These are phyloP conservation scores for Phylloscopus trochiloides DNA, from an alignment of 2,113 vertebrate species.

Conservation along the genomic window DNA sequence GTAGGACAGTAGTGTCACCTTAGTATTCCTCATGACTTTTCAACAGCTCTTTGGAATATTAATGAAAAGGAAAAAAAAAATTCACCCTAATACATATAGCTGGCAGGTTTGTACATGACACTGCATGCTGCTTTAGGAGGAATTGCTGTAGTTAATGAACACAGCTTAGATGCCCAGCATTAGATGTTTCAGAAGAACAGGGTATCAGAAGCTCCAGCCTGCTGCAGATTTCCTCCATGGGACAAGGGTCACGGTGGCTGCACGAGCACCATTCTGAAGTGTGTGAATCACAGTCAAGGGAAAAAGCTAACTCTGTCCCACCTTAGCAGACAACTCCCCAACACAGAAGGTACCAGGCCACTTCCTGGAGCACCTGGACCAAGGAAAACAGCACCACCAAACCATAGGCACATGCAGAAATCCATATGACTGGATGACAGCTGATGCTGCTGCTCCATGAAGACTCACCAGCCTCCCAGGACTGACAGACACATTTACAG, in stretches of 20 bases:
- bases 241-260: not conserved
- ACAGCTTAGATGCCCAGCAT: not conserved
- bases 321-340: not conserved
- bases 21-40: not conserved
- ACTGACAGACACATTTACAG: not conserved
- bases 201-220: not conserved
- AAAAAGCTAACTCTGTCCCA: not conserved
- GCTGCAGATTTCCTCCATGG: not conserved
- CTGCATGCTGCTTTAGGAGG: not conserved
- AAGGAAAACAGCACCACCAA: not conserved
- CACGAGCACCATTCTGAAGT: not conserved
- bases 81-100: not conserved
- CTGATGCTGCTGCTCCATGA: not conserved
- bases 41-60: not conserved
- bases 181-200: not conserved
- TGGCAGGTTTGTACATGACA: not conserved
- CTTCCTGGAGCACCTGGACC: not conserved
- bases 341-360: not conserved
- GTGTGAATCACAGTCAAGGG: not conserved
- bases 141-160: not conserved
- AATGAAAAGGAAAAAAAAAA: not conserved
- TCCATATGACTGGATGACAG: not conserved
- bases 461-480: not conserved
- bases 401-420: not conserved
- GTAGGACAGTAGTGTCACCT: not conserved